Evolutionary conservation across 2,113 vertebrate genomes (phyloP).

Genomic region (Dermatemys mawii): DNA sequence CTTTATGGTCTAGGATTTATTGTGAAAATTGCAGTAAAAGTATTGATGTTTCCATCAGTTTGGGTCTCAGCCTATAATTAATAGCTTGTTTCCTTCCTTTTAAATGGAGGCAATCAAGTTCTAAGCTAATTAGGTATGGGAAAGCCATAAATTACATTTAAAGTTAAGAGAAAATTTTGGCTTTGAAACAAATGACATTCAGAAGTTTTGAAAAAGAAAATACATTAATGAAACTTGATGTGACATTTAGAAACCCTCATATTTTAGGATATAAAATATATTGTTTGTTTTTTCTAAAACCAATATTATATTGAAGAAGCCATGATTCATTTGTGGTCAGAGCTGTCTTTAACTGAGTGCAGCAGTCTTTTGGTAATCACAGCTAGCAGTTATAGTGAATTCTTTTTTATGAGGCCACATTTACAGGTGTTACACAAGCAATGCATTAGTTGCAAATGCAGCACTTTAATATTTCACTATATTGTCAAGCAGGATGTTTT

Average conservation of each 20-base stretch:
- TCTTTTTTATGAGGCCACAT: background rate
- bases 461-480: background rate
- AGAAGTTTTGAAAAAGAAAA: constrained; percentile 5
- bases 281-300: background rate
- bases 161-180: background rate
- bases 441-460: background rate
- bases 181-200: constrained; percentile 44
- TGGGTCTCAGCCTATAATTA: constrained; percentile 72
- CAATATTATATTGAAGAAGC: background rate
- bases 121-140: constrained; percentile 73
- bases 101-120: constrained; percentile 72
- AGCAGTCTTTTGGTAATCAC: background rate
- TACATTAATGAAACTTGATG: background rate
- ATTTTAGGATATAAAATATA: background rate
- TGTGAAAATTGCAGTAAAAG: constrained; percentile 73
- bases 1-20: constrained; percentile 74
- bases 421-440: background rate
- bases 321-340: background rate
- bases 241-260: background rate
- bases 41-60: constrained; percentile 81
- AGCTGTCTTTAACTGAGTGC: background rate
- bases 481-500: background rate
- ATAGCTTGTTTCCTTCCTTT: constrained; percentile 73
- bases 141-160: constrained; percentile 63
- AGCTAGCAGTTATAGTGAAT: background rate